phyloP scores from a whole-genome alignment of 2,113 vertebrate genomes.

The Neopipo cinnamomea region DNA sequence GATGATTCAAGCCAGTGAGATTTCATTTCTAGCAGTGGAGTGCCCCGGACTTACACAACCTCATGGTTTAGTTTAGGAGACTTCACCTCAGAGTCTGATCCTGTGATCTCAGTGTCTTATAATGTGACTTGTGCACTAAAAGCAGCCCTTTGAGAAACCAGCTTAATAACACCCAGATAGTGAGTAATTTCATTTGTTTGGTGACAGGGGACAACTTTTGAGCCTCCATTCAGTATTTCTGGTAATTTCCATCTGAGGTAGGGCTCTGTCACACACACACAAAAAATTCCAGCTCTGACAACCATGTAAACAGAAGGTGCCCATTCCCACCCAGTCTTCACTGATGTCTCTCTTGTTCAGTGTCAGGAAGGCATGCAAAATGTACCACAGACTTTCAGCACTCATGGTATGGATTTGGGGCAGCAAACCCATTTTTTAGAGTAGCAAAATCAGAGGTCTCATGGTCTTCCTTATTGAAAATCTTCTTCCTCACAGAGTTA shows the following conservation, averaged over 20 bases:
- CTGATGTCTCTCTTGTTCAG: not conserved
- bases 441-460: not conserved
- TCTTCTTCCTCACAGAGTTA: not conserved
- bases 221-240: not conserved
- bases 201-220: not conserved
- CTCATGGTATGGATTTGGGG: not conserved
- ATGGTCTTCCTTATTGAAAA: not conserved
- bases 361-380: not conserved
- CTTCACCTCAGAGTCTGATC: slow-evolving; percentile 3
- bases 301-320: not conserved
- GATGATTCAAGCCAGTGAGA: not conserved
- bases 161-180: not conserved
- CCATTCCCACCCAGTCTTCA: not conserved
- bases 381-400: accelerated
- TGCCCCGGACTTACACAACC: not conserved
- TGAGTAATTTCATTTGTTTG: not conserved
- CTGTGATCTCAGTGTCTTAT: slow-evolving; percentile 14
- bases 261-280: not conserved
- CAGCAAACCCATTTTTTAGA: not conserved
- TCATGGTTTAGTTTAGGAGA: not conserved
- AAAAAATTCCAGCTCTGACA: not conserved
- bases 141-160: not conserved
- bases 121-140: not conserved
- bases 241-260: slow-evolving; percentile 27
- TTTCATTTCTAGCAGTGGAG: not conserved